A percentile compares a stretch with the other conserved stretches of the same genome.
Evolutionary conservation across 2,888 invertebrate genomes (phyloP).

Genomic region (Biston betularia): DNA sequence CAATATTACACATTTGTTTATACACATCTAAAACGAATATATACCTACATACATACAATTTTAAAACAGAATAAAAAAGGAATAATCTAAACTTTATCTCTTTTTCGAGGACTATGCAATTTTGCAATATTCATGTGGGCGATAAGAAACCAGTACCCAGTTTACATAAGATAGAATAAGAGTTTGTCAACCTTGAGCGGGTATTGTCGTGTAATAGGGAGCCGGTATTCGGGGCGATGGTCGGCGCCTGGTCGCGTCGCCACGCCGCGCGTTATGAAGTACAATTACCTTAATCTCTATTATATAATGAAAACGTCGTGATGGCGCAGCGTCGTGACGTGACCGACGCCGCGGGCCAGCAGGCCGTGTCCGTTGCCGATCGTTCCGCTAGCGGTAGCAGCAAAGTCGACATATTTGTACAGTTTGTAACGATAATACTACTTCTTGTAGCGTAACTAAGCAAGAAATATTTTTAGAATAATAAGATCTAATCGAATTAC

Average conservation of each 20-base stretch:
- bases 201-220: background rate
- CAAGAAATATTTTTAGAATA: conserved; percentile 84
- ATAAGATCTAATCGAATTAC: conserved; percentile 86
- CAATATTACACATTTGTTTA: no score
- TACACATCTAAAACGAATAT: no score
- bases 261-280: conserved; percentile 63
- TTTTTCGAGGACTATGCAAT: no score
- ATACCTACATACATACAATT: no score
- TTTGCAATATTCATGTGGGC: no score
- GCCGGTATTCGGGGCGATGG: conserved; percentile 1
- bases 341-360: background rate
- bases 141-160: no score
- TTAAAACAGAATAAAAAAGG: no score
- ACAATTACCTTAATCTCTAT: conserved; percentile 72
- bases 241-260: conserved; percentile 47
- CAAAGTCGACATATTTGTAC: conserved; percentile 81
- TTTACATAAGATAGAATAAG: no score
- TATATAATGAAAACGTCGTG: conserved; percentile 52
- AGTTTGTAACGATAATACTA: conserved; percentile 81
- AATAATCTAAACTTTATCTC: no score
- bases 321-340: conserved; percentile 57
- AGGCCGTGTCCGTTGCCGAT: conserved; percentile 52
- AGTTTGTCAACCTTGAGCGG: no score
- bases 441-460: conserved; percentile 82
- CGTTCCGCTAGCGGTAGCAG: conserved; percentile 70